A percentile compares a stretch with the other conserved stretches of the same genome.
Evolutionary conservation across 1,140 invertebrate species (phyloP).

Genomic region (Magallana ariakensis): DNA sequence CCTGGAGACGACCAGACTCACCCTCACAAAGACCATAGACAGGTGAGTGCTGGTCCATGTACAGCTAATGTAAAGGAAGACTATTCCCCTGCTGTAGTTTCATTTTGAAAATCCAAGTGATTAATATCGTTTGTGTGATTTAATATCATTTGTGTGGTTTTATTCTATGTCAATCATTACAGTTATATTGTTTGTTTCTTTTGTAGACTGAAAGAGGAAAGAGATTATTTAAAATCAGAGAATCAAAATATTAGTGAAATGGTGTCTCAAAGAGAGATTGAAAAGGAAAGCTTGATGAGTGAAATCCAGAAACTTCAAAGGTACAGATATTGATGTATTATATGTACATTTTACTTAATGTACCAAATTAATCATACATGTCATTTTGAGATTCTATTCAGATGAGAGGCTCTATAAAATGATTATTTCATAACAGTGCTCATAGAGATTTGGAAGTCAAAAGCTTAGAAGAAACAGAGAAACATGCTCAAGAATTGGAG

Average conservation of each 20-base stretch:
- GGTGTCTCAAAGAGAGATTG: background rate
- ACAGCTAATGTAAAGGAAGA: no score
- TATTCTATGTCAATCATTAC: no score
- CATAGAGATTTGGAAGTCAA: background rate
- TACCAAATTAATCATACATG: background rate
- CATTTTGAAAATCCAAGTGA: no score
- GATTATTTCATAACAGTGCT: background rate
- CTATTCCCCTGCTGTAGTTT: no score
- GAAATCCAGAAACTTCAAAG: constrained; percentile 41
- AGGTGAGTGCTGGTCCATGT: constrained; percentile 3
- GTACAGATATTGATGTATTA: background rate
- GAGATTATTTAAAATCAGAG: constrained; percentile 6
- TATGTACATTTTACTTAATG: no score
- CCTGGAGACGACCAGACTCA: background rate
- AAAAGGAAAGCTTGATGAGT: constrained; percentile 24
- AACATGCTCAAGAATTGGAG: constrained; percentile 9
- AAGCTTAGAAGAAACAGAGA: constrained; percentile 7
- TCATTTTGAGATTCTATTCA: no score
- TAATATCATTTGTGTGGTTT: no score
- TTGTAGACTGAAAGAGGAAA: background rate
- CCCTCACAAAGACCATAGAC: background rate
- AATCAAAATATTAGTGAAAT: background rate
- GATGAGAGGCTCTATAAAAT: no score
- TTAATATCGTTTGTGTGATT: no score
- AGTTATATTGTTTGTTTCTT: no score